A percentile compares a stretch with the other conserved stretches of the same genome.
Evolutionary conservation across 2,113 vertebrate species (phyloP).

Genomic region (Thinocorus orbignyianus): DNA sequence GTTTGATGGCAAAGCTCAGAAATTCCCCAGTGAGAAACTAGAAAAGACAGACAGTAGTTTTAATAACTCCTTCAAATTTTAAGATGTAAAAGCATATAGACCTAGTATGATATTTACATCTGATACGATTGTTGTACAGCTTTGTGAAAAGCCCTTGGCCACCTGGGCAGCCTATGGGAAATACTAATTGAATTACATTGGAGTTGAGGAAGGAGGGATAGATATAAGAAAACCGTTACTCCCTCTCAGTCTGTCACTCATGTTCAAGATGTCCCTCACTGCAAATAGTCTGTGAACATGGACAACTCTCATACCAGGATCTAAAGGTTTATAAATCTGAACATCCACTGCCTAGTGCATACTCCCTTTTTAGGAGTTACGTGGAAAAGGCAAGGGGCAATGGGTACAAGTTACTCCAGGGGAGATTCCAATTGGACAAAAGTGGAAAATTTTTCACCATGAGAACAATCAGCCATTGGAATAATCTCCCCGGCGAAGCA

Average conservation of each 20-base stretch:
- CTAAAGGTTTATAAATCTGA: background rate
- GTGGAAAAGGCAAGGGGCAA: background rate
- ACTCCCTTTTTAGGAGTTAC: background rate
- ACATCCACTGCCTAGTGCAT: background rate
- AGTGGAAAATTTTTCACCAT: background rate
- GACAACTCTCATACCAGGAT: background rate
- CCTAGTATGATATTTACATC: background rate
- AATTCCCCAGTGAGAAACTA: conserved; percentile 78
- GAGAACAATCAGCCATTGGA: background rate
- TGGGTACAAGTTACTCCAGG: background rate
- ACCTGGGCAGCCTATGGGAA: background rate
- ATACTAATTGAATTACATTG: background rate
- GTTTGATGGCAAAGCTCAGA: conserved; percentile 72
- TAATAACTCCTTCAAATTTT: background rate
- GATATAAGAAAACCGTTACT: background rate
- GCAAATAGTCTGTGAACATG: background rate
- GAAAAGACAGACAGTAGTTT: conserved; percentile 38
- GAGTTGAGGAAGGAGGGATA: background rate
- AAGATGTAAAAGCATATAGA: background rate
- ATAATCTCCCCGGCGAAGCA: background rate
- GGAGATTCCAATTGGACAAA: background rate
- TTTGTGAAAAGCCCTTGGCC: background rate
- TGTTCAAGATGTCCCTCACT: background rate
- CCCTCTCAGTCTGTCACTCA: background rate
- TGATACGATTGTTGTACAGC: background rate